These are phyloP conservation scores for Suncus etruscus DNA, from an alignment of 2,113 vertebrate genomes.

Conservation along the genomic window DNA sequence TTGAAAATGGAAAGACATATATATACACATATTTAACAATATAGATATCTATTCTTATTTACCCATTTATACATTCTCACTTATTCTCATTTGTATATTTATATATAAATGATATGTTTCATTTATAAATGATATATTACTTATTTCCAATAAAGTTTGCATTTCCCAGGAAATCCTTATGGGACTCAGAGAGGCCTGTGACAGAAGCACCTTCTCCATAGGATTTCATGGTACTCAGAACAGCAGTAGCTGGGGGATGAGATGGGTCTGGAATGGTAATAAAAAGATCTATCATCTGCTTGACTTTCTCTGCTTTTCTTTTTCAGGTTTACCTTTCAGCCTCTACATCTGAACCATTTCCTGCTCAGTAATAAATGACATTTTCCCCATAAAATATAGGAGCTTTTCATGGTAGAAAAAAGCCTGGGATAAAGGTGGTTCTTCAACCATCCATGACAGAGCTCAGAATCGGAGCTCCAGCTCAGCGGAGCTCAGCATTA, in stretches of 20 bases:
- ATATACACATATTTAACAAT: not conserved
- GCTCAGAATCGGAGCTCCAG: not conserved
- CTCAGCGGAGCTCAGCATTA: not conserved
- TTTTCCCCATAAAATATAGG: slow-evolving; percentile 49
- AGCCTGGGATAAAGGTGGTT: not conserved
- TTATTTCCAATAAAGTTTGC: slow-evolving; percentile 47
- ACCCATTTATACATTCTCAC: not conserved
- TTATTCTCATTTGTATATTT: no score
- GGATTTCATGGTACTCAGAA: not conserved
- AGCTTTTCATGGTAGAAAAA: slow-evolving; percentile 55
- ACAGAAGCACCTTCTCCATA: not conserved
- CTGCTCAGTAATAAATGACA: slow-evolving; percentile 47
- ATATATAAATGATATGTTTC: no score
- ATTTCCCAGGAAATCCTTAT: slow-evolving; percentile 58
- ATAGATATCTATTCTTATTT: not conserved
- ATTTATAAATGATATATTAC: slow-evolving; percentile 37
- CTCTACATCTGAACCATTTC: slow-evolving; percentile 47
- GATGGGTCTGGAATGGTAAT: accelerated
- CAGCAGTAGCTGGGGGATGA: not conserved
- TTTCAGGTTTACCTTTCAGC: slow-evolving; percentile 25
- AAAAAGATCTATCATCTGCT: not conserved
- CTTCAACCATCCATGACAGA: not conserved
- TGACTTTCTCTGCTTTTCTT: not conserved
- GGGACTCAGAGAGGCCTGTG: not conserved
- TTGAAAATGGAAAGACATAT: slow-evolving; percentile 13